These are phyloP conservation scores for Onchidella celtica DNA, from an alignment of 2,888 invertebrate species.

Conservation along the genomic window DNA sequence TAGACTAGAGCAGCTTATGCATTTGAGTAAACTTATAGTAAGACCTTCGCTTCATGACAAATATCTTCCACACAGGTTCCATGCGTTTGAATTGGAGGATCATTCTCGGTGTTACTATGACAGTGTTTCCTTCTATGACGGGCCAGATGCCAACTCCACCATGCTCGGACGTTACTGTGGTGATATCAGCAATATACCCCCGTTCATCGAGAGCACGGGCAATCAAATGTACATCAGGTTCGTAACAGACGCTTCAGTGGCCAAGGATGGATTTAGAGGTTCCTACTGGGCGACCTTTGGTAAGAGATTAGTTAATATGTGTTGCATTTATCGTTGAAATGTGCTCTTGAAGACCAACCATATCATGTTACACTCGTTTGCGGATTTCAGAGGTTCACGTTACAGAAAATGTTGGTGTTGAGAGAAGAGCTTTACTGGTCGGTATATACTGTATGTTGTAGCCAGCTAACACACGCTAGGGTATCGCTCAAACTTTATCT, in stretches of 20 bases:
- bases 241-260: constrained; percentile 73
- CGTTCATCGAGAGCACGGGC: constrained; percentile 83
- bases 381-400: too few species aligned
- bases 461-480: too few species aligned
- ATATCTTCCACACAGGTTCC: constrained; percentile 68
- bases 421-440: too few species aligned
- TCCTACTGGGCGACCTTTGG: constrained; percentile 75
- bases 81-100: constrained; percentile 68
- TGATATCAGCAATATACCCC: constrained; percentile 79
- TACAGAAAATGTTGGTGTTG: too few species aligned
- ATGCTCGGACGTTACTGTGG: constrained; percentile 77
- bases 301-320: constrained; percentile 55
- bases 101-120: constrained; percentile 71
- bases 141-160: constrained; percentile 59
- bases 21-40: too few species aligned
- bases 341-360: too few species aligned
- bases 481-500: too few species aligned
- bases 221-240: constrained; percentile 84
- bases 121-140: constrained; percentile 76
- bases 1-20: too few species aligned
- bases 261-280: constrained; percentile 80
- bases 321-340: too few species aligned
- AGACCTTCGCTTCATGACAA: too few species aligned
- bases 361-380: too few species aligned
- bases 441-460: too few species aligned